A percentile compares a stretch with the other conserved stretches of the same genome.
These are phyloP conservation scores for Tamias sibiricus DNA, from an alignment of 2,113 vertebrate species.

Conservation along the genomic window DNA sequence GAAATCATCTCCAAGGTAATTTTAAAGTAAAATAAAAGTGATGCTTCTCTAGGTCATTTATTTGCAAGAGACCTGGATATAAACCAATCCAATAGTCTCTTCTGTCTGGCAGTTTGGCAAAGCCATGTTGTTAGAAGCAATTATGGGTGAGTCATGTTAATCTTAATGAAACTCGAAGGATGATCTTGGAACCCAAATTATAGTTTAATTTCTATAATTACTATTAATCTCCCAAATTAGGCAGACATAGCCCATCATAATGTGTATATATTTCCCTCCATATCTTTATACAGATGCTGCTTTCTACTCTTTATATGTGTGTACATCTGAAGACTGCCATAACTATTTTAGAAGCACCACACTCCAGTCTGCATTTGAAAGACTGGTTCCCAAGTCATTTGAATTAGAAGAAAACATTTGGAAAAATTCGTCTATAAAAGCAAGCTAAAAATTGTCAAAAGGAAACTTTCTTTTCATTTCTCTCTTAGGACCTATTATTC, in stretches of 20 bases:
- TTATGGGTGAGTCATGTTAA: constrained; percentile 49
- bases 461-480: neutral
- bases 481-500: neutral
- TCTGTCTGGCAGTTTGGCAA: constrained; percentile 56
- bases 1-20: constrained; percentile 46
- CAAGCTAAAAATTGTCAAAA: neutral
- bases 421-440: neutral
- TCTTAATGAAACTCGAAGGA: constrained; percentile 63
- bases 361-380: neutral
- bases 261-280: neutral
- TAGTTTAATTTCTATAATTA: constrained; percentile 66
- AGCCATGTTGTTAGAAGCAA: constrained; percentile 31
- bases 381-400: neutral
- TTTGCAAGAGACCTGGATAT: constrained; percentile 32
- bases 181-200: constrained; percentile 55
- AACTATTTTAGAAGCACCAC: neutral
- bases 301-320: constrained; percentile 35
- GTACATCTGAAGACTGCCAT: neutral
- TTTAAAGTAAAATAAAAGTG: constrained; percentile 24
- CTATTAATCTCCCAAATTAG: constrained; percentile 61
- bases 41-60: neutral
- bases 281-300: neutral
- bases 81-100: constrained; percentile 19
- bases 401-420: constrained; percentile 12
- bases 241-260: constrained; percentile 22